A percentile compares a stretch with the other conserved stretches of the same genome.
Evolutionary conservation across 1,140 invertebrate species (phyloP).

Genomic region (Halyomorpha halys): DNA sequence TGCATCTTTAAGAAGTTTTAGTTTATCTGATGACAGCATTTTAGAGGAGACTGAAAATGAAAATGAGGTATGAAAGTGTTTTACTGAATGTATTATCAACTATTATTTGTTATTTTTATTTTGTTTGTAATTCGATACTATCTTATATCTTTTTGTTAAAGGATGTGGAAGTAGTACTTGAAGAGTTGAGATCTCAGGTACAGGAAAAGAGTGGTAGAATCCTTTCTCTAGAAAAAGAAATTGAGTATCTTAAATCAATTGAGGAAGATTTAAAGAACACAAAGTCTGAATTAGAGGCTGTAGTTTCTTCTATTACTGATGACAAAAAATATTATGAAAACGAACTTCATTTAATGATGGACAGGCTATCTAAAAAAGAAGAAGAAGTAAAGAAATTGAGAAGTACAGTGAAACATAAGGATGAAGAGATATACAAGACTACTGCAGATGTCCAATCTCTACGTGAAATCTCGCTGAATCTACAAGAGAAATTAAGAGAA

Average conservation of each 20-base stretch:
- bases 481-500: slow-evolving; percentile 29
- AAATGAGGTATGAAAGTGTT: too few relatives aligned
- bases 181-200: not conserved
- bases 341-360: slow-evolving; percentile 42
- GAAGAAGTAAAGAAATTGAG: slow-evolving; percentile 46
- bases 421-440: slow-evolving; percentile 39
- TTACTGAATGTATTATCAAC: too few relatives aligned
- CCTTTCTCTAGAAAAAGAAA: slow-evolving; percentile 44
- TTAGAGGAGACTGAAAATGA: too few relatives aligned
- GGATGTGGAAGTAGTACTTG: not conserved
- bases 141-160: not conserved
- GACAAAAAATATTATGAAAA: slow-evolving; percentile 48
- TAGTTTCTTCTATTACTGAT: slow-evolving; percentile 41
- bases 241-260: slow-evolving; percentile 43
- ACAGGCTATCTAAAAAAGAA: slow-evolving; percentile 37
- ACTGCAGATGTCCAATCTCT: slow-evolving; percentile 26
- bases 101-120: too few relatives aligned
- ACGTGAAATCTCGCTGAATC: slow-evolving; percentile 24
- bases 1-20: too few relatives aligned
- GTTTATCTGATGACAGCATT: too few relatives aligned
- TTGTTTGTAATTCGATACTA: too few relatives aligned
- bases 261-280: slow-evolving; percentile 46
- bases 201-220: slow-evolving; percentile 44
- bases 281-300: slow-evolving; percentile 42
- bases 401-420: slow-evolving; percentile 45